Percentiles rank a stretch among this genome's conserved stretches.
These are phyloP conservation scores for Magallana angulata DNA, from an alignment of 1,140 invertebrate genomes.

Conservation along the genomic window DNA sequence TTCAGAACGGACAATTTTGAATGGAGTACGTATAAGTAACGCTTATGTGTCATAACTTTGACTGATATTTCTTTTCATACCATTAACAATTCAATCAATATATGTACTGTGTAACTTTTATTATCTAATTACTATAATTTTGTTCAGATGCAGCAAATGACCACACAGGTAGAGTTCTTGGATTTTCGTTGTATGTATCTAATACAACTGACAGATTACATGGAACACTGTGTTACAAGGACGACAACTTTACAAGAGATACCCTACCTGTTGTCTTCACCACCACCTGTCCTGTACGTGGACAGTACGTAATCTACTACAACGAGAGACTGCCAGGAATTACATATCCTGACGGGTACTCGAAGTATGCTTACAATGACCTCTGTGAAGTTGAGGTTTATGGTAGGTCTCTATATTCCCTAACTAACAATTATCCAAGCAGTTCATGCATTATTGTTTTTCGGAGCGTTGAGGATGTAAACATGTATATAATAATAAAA, in stretches of 20 bases:
- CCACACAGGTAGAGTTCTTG: neutral
- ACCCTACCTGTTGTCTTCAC: neutral
- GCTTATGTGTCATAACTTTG: too few species aligned
- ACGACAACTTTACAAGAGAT: neutral
- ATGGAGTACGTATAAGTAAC: too few species aligned
- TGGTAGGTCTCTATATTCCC: neutral
- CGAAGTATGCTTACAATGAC: neutral
- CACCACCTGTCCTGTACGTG: neutral
- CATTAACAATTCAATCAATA: too few species aligned
- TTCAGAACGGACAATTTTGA: too few species aligned
- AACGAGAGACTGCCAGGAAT: neutral
- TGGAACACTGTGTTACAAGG: neutral
- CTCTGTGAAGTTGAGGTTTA: neutral
- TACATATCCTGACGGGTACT: neutral
- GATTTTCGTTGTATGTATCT: neutral
- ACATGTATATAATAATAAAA: too few species aligned
- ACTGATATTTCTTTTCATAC: too few species aligned
- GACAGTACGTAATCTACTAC: slow-evolving; percentile 15
- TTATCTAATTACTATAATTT: too few species aligned
- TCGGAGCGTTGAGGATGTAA: too few species aligned
- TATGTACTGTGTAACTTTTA: too few species aligned
- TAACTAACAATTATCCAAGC: too few species aligned
- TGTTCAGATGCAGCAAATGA: neutral
- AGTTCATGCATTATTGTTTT: too few species aligned
- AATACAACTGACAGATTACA: neutral